Conservation (phyloP, 1,140 invertebrate genomes). For the Drosophila ironensis region DNA sequence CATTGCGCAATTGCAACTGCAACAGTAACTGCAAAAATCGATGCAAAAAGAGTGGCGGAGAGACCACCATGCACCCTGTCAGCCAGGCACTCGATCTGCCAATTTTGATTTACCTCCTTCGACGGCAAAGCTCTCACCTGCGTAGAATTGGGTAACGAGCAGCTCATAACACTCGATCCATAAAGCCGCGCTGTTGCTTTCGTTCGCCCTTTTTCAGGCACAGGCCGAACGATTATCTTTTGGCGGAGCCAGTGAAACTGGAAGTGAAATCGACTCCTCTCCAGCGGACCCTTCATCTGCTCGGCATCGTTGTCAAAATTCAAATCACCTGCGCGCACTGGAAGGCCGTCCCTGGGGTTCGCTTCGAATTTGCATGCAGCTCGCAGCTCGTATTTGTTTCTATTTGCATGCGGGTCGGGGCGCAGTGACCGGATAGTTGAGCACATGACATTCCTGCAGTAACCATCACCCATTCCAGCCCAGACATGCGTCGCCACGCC, state of each 20-base stretch:
- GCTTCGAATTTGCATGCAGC: conserved; percentile 17
- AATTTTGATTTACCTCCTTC: conserved; percentile 51
- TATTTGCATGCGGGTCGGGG: not conserved
- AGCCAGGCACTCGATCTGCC: conserved; percentile 45
- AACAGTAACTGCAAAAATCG: not conserved
- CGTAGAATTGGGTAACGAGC: conserved; percentile 46
- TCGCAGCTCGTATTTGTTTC: not conserved
- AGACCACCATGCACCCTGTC: too few relatives aligned
- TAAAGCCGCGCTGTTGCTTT: too few relatives aligned
- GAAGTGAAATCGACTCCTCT: conserved; percentile 51
- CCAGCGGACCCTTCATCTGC: conserved; percentile 3
- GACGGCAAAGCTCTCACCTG: conserved; percentile 20
- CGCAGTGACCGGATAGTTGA: not conserved
- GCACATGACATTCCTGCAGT: not conserved
- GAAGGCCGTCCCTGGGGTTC: not conserved
- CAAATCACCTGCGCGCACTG: conserved; percentile 4
- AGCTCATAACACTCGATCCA: not conserved
- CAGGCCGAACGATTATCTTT: not conserved
- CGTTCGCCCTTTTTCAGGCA: not conserved
- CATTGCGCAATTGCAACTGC: conserved; percentile 41
- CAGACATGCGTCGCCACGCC: too few relatives aligned
- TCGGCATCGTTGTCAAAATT: conserved; percentile 14
- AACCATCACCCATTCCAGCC: not conserved
- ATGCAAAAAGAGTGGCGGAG: not conserved
- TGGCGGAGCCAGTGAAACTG: conserved; percentile 32